Evolutionary conservation across 2,797 vertebrate species (phyloP).

Genomic region (Sarcophilus harrisii): DNA sequence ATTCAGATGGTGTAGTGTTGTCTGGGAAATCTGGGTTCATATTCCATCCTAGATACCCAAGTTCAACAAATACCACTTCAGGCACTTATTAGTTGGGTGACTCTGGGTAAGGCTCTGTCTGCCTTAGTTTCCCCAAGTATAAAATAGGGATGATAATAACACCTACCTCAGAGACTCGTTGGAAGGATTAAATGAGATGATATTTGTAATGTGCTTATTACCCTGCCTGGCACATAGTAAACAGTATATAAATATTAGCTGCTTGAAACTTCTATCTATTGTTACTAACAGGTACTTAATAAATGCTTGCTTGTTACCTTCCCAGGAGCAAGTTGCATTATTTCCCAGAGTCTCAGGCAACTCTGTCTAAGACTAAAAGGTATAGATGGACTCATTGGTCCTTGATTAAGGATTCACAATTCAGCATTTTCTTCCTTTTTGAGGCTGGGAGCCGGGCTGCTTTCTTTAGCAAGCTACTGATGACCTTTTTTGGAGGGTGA

Average conservation of each 20-base stretch:
- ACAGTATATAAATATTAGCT: neutral
- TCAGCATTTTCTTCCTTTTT: neutral
- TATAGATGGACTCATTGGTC: neutral
- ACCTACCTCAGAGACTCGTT: neutral
- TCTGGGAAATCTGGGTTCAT: too few species aligned
- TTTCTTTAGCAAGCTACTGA: neutral
- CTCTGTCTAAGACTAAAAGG: neutral
- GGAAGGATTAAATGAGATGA: slow-evolving; percentile 6
- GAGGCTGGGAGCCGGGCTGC: neutral
- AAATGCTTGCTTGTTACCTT: neutral
- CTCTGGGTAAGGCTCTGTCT: too few species aligned
- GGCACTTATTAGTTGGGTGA: too few species aligned
- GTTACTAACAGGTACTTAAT: slow-evolving; percentile 14
- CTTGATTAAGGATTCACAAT: neutral
- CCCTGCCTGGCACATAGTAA: neutral
- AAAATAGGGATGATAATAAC: neutral
- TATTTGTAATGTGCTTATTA: neutral
- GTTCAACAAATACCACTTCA: too few species aligned
- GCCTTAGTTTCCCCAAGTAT: too few species aligned
- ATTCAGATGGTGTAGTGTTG: too few species aligned
- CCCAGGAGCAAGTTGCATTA: neutral
- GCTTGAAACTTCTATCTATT: slow-evolving; percentile 1
- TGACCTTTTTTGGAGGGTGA: neutral
- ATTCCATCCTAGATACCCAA: too few species aligned
- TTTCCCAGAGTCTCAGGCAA: neutral